Evolutionary conservation across 2,888 invertebrate genomes (phyloP), one percentile per base, ranked within the genome.

Genomic region (Fragum sueziense): DNA sequence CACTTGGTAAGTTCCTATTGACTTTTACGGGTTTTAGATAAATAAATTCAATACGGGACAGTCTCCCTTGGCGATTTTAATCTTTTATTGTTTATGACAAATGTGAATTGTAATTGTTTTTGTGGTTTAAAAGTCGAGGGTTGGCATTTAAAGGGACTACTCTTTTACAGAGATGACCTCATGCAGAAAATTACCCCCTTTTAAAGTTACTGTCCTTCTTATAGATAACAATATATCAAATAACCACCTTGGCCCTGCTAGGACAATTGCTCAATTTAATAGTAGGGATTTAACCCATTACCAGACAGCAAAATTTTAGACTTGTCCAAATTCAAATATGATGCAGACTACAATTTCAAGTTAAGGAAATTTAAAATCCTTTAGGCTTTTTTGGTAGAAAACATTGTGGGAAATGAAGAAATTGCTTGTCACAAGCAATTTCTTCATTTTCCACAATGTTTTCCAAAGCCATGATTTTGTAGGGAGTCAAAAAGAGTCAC

Each of bases 1-100:
- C 70, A 57, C 73, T 76, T 62, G 82, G 82, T 82, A 74, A 79
- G 82, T 79, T 52, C 27, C 47, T 79, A 59, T 68, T 75, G 61
- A 74, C 76, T 70, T 82, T 77, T 68, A 72, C 52, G 70, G 68
- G 68, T 74, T 67, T 11, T 31, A 47, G 65, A 54, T 41, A 37
- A 62, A 65, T 41, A 65, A 41, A 41, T 41, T 41, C 20, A 34
- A 20, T 41, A 41, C 29, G 17, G 20, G 17, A 61, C 20, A 20
- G 33, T 65, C 37, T 37, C 29, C 9, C 3, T 9, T 25, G 1
- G 25, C n/a, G 25, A 34, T 27, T 25, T 65, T 65, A 25, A 41
- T 65, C 65, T n/a, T 22, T 33, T 34, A 41, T 41, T 65, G 65
- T 25, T 65, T 65, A 22, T 41, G 22, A 41, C 2, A 20, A n/a